Percentiles rank a stretch among this genome's conserved stretches.
These are phyloP conservation scores for Ryuthela nishihirai DNA, from an alignment of 2,888 invertebrate species.

Conservation along the genomic window DNA sequence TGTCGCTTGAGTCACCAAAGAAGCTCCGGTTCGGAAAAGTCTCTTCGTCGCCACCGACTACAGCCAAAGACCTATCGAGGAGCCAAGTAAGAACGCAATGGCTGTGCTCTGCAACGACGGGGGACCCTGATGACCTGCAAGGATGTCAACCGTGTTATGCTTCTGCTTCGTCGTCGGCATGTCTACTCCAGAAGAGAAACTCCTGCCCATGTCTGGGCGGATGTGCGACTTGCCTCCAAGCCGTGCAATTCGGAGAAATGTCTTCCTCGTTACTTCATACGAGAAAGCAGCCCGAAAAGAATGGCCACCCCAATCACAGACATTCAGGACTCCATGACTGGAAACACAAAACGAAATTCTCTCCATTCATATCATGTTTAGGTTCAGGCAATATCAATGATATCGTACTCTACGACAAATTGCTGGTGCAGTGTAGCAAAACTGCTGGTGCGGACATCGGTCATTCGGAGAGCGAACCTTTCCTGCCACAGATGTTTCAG, in stretches of 20 bases:
- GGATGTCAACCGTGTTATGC: neutral
- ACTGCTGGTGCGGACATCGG: constrained; percentile 9
- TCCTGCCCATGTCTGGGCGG: constrained; percentile 30
- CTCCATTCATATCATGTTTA: constrained; percentile 25
- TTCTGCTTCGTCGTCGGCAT: neutral
- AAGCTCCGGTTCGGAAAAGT: constrained; percentile 29
- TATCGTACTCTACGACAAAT: constrained; percentile 2
- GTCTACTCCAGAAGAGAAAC: constrained; percentile 4
- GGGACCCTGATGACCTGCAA: neutral
- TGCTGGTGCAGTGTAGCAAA: neutral
- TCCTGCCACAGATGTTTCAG: constrained; percentile 21
- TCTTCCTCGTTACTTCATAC: neutral
- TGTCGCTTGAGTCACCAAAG: constrained; percentile 27
- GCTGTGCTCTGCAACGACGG: no score
- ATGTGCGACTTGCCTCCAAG: constrained; percentile 19
- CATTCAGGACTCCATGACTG: constrained; percentile 4
- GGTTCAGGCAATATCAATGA: constrained; percentile 24
- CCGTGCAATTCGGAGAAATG: neutral
- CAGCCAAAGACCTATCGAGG: no score
- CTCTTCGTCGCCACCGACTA: no score
- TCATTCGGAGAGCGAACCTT: constrained; percentile 35
- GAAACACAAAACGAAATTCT: constrained; percentile 13
- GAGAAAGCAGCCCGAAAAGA: no score
- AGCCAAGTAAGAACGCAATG: no score
- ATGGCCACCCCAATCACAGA: no score